Base-by-base conservation (phyloP, 2,888 invertebrate genomes). In the Tetheella fluctuosa region DNA sequence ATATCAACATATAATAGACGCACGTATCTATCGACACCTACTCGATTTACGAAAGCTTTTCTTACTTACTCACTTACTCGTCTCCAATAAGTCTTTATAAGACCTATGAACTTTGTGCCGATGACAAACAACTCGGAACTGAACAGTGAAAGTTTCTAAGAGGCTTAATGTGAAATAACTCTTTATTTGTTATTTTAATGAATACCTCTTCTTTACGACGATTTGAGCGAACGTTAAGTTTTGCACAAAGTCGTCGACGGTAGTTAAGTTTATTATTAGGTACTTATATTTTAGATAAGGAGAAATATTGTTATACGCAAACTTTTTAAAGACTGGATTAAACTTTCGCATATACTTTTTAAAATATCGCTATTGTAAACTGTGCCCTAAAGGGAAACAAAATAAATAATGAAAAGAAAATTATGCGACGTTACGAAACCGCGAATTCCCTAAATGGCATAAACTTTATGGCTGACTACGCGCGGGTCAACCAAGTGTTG, bases 51-150 rank as follows among this genome's bases (percentile, higher is more conserved):
- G 20, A 42, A 42, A 48, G 48, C 48, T 48, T 48, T 42, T 7
- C 17, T 7, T 42, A 15, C 15, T 6, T 42, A 42, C 7, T 63
- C 57, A 57, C 56, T n/a, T 37, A 28, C 56, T 34, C 52, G 58
- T 61, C 59, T 58, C 56, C 65, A 71, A 76, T 76, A 74, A 76
- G 69, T 64, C 64, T 63, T 59, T 37, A 52, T 39, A 64, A 67
- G 60, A 69, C 69, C 67, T 34, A 34, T 13, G 34, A 34, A 34
- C 34, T 69, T 68, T 64, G 64, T 60, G n/a, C 64, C 64, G 62
- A 74, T 72, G 71, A 70, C 70, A 71, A 76, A 76, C 71, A 76
- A 65, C 68, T 69, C 59, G 48, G 64, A 76, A 64, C 66, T 65
- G 59, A 54, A 64, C 42, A 56, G 63, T 52, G 52, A 59, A 76